Evolutionary conservation across 2,797 vertebrate species (phyloP), one percentile per base, ranked within the genome.

Genomic region (Spea hammondii): DNA sequence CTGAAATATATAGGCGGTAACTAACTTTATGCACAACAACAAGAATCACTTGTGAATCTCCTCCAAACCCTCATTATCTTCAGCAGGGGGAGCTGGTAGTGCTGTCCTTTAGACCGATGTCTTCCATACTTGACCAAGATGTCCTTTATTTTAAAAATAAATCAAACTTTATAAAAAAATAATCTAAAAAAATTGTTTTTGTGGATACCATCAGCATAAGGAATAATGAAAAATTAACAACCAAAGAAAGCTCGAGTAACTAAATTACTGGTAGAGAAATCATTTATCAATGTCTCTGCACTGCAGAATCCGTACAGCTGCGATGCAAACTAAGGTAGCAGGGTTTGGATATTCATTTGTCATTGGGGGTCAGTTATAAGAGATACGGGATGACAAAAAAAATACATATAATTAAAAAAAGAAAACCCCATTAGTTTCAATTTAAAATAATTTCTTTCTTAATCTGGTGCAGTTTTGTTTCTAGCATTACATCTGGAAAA

Each of bases 151-250:
- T 32, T 32, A 2, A 32, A 32, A 32, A 32, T 32, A 32, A 32
- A 67, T 68, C 53, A 48, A 59, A 74, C 17, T 47, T 62, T 50
- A 60, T 17, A 13, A 73, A 17, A 67, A 17, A 65, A 73, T 4
- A 50, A 59, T 71, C 9, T 46, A 32, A 11, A 78, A 57, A 74
- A 64, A 49, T 48, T 60, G 6, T 59, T 75, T 72, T 47, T 72
- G 17, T 46, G 17, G 47, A 47, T 67, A 49, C 13, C 45, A 13
- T 72, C 54, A 49, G 62, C 32, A 32, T 32, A 46, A 62, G 69
- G 45, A 72, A 77, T 81, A 77, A 76, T 77, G 65, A 81, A 81
- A 77, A 77, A 81, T 81, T 77, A 81, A 81, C 70, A 76, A 71
- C 51, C 9, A 57, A 62, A 72, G 68, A 72, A 67, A 81, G 69